Percentiles rank a stretch among this genome's conserved stretches.
phyloP scores from a whole-genome alignment of 2,113 vertebrate genomes.

The Indicator maculatus region DNA sequence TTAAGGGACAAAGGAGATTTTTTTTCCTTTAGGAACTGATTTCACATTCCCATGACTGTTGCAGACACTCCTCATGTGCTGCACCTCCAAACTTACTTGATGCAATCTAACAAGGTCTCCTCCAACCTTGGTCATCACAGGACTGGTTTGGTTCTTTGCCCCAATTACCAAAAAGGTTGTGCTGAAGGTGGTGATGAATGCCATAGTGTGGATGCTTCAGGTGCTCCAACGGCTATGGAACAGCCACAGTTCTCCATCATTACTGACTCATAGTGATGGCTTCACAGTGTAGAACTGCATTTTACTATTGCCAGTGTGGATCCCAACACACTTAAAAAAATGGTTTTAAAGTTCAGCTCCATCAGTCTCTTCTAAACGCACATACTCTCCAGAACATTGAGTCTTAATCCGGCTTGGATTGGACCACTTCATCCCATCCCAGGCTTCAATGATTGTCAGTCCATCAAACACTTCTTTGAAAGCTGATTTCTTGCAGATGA shows the following conservation, averaged over 20 bases:
- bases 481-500: conserved; percentile 65
- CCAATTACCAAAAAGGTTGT: neutral
- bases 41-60: neutral
- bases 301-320: neutral
- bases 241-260: neutral
- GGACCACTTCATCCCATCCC: conserved; percentile 12
- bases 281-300: neutral
- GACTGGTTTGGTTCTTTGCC: neutral
- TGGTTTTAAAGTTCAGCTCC: conserved; percentile 15
- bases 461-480: conserved; percentile 55
- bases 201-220: neutral
- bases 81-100: neutral
- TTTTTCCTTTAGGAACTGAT: neutral
- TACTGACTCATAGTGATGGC: neutral
- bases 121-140: neutral
- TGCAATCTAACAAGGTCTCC: neutral
- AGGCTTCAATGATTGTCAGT: conserved; percentile 33
- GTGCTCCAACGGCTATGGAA: neutral
- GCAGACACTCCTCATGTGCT: neutral
- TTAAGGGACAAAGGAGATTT: neutral
- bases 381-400: conserved; percentile 28
- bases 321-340: neutral
- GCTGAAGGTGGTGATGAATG: neutral
- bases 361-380: conserved; percentile 6
- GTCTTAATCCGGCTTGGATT: neutral